Conservation (phyloP, 2,888 invertebrate genomes). For the Caenorhabditis plicata region DNA sequence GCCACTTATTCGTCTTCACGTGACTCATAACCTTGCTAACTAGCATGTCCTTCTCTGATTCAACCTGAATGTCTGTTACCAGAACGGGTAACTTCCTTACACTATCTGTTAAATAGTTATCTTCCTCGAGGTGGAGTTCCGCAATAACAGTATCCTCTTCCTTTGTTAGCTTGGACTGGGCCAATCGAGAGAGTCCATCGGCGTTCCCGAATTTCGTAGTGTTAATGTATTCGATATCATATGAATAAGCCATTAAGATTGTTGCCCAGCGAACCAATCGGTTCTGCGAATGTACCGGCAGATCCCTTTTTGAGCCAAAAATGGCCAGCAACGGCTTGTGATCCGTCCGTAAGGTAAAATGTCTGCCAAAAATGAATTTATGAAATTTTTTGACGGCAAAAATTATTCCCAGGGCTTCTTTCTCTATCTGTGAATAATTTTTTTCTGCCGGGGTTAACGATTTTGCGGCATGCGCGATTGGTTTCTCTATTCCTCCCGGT, state of each 20-base stretch:
- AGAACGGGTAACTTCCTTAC: too few relatives aligned
- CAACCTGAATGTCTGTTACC: too few relatives aligned
- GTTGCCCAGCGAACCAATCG: conserved; percentile 68
- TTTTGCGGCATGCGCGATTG: conserved; percentile 49
- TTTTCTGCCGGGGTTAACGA: conserved; percentile 57
- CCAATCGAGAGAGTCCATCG: conserved; percentile 61
- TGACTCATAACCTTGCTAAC: too few relatives aligned
- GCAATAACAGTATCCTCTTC: too few relatives aligned
- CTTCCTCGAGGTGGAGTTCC: too few relatives aligned
- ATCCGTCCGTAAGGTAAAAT: conserved; percentile 67
- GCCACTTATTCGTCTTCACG: too few relatives aligned
- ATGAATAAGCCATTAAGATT: conserved; percentile 24
- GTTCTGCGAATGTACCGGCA: conserved; percentile 11
- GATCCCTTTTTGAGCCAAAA: conserved; percentile 29
- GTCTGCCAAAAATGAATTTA: conserved; percentile 66
- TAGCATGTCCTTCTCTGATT: too few relatives aligned
- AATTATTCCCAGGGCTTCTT: conserved; percentile 66
- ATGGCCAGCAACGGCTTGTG: conserved; percentile 69
- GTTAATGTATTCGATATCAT: conserved; percentile 56
- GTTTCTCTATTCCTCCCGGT: conserved; percentile 33
- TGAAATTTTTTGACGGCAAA: conserved; percentile 66
- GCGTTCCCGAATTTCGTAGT: conserved; percentile 60
- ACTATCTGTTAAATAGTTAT: too few relatives aligned
- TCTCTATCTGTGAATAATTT: conserved; percentile 67
- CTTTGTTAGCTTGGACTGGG: too few relatives aligned